These are phyloP conservation scores for Chaetodon auriga DNA, from an alignment of 2,113 vertebrate species.

Conservation along the genomic window DNA sequence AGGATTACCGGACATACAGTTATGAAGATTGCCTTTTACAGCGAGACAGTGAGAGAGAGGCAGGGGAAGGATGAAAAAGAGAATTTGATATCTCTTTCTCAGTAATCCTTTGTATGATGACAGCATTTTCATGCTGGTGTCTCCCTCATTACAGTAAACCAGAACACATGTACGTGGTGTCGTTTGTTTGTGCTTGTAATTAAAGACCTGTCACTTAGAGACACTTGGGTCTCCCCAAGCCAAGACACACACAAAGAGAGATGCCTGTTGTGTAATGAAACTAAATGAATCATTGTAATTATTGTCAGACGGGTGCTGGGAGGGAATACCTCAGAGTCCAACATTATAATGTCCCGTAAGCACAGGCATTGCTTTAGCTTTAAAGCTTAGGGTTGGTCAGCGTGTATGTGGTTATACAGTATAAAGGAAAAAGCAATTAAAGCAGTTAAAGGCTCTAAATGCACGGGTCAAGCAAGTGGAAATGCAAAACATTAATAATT, in stretches of 20 bases:
- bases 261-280: constrained; percentile 69
- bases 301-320: constrained; percentile 68
- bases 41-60: constrained; percentile 21
- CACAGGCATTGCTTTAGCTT: background rate
- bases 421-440: constrained; percentile 1
- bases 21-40: constrained; percentile 71
- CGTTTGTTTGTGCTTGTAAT: constrained; percentile 73
- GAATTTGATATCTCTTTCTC: constrained; percentile 60
- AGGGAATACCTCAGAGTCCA: constrained; percentile 60
- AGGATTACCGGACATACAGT: constrained; percentile 66
- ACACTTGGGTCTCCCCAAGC: constrained; percentile 51
- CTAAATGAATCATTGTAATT: constrained; percentile 79
- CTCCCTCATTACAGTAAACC: constrained; percentile 71
- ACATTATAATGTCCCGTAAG: constrained; percentile 26
- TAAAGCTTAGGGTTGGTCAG: too few species aligned
- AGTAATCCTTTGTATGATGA: constrained; percentile 58
- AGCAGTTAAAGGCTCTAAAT: background rate
- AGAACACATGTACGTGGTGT: constrained; percentile 73
- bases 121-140: constrained; percentile 64
- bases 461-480: constrained; percentile 21
- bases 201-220: constrained; percentile 74
- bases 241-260: constrained; percentile 62
- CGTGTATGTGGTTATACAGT: background rate
- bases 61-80: constrained; percentile 12
- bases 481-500: constrained; percentile 20